Percentiles rank a stretch among this genome's conserved stretches.
phyloP scores from a whole-genome alignment of 1,140 invertebrate species.

The Drosophila nigrodunni region DNA sequence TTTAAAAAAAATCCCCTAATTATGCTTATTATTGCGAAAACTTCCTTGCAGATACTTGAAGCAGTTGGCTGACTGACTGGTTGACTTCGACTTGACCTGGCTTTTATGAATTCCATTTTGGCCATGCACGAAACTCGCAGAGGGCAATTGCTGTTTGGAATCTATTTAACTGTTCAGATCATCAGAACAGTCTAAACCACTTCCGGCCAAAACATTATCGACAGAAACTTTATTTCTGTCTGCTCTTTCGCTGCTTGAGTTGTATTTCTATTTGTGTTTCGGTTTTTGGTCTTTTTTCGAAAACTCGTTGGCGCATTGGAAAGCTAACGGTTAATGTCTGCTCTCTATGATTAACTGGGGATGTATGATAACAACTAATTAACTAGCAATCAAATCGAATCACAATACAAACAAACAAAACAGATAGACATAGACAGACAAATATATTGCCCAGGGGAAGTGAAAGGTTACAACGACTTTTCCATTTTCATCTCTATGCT shows the following conservation, averaged over 20 bases:
- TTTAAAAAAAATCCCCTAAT: too few species aligned
- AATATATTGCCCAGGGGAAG: conserved; percentile 39
- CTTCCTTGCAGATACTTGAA: not conserved
- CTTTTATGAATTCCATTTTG: conserved; percentile 28
- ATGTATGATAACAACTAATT: conserved; percentile 72
- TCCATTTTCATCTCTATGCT: not conserved
- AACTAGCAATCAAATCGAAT: conserved; percentile 64
- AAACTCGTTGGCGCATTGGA: conserved; percentile 44
- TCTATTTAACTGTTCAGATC: conserved; percentile 23
- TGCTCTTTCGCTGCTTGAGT: not conserved
- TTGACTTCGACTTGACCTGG: not conserved
- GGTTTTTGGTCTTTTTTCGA: conserved; percentile 3
- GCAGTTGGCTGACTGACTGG: conserved; percentile 1
- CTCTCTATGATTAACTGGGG: conserved; percentile 49
- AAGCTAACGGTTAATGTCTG: conserved; percentile 62
- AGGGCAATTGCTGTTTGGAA: conserved; percentile 25
- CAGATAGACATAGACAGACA: conserved; percentile 9
- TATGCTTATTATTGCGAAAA: too few species aligned
- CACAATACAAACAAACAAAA: conserved; percentile 33
- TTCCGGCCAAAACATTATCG: conserved; percentile 32
- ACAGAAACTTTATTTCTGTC: conserved; percentile 11
- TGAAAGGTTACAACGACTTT: conserved; percentile 63
- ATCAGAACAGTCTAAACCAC: conserved; percentile 22
- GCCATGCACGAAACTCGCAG: conserved; percentile 5
- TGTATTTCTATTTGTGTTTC: not conserved